Evolutionary conservation across 2,113 vertebrate genomes (phyloP).

Genomic region (Dipodomys ordii): DNA sequence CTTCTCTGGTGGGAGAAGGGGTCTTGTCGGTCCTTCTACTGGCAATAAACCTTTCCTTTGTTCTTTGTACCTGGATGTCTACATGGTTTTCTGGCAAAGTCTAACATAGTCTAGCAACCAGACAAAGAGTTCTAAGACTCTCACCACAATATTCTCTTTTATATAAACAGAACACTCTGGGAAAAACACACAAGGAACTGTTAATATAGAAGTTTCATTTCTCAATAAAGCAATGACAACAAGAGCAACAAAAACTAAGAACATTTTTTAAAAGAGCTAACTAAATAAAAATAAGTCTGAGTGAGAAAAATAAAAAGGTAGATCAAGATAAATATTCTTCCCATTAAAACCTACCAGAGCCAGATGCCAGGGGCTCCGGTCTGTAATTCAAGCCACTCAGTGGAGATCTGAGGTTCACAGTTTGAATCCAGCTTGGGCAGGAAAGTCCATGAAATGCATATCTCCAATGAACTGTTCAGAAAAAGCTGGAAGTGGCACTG

Average conservation of each 20-base stretch:
- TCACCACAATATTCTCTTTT: neutral
- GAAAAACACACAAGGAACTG: neutral
- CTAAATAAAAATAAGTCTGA: neutral
- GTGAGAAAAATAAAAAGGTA: constrained; percentile 1
- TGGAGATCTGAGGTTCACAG: no score
- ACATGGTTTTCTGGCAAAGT: no score
- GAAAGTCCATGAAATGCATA: no score
- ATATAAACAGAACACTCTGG: neutral
- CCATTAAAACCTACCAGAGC: neutral
- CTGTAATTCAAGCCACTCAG: no score
- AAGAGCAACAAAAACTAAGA: neutral
- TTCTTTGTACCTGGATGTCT: no score
- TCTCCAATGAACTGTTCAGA: no score
- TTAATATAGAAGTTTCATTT: neutral
- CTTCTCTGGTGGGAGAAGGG: no score
- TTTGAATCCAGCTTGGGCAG: no score
- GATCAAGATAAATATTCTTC: constrained; percentile 14
- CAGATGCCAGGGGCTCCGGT: no score
- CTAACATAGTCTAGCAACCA: neutral
- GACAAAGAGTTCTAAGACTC: neutral
- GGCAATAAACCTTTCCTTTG: no score
- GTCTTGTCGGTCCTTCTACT: no score
- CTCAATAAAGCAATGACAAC: constrained; percentile 11
- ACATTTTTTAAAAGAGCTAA: neutral
- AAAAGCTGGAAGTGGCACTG: no score